Percentiles rank a stretch among this genome's conserved stretches.
phyloP scores from a whole-genome alignment of 2,113 vertebrate species.

The Sander lucioperca region DNA sequence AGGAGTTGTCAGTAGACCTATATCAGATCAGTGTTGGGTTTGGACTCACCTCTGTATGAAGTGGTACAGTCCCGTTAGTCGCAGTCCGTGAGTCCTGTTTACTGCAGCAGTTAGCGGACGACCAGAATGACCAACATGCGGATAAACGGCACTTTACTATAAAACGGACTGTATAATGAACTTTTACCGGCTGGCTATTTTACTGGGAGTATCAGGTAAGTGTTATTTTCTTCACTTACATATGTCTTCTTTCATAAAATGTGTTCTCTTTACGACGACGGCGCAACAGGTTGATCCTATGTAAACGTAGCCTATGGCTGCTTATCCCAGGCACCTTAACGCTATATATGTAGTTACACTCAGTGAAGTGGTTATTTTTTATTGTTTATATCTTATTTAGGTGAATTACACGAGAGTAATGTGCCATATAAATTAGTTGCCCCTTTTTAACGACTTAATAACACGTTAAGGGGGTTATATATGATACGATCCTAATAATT shows the following conservation, averaged over 20 bases:
- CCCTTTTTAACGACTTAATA: not conserved
- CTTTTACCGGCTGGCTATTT: conserved; percentile 61
- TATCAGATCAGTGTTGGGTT: not conserved
- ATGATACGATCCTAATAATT: not conserved
- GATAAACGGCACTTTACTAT: conserved; percentile 38
- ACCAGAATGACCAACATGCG: conserved; percentile 48
- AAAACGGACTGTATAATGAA: conserved; percentile 73
- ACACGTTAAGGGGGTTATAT: not conserved
- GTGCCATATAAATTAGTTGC: not conserved
- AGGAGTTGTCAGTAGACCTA: fast-evolving
- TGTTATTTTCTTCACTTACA: not conserved
- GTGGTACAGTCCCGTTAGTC: conserved; percentile 82
- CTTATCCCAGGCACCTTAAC: not conserved
- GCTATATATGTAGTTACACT: not conserved
- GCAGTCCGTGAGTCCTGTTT: conserved; percentile 39
- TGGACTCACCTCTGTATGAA: conserved; percentile 56
- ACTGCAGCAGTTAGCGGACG: conserved; percentile 39
- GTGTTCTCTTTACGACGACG: not conserved
- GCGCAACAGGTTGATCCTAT: conserved; percentile 77
- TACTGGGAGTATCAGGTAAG: conserved; percentile 76
- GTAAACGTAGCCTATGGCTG: not conserved
- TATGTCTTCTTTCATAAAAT: not conserved
- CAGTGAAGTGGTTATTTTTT: not conserved
- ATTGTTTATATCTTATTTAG: not conserved
- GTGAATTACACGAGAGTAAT: not conserved